These are phyloP conservation scores for Paramormyrops hopkinsi DNA, from an alignment of 2,797 vertebrate species.

Conservation along the genomic window DNA sequence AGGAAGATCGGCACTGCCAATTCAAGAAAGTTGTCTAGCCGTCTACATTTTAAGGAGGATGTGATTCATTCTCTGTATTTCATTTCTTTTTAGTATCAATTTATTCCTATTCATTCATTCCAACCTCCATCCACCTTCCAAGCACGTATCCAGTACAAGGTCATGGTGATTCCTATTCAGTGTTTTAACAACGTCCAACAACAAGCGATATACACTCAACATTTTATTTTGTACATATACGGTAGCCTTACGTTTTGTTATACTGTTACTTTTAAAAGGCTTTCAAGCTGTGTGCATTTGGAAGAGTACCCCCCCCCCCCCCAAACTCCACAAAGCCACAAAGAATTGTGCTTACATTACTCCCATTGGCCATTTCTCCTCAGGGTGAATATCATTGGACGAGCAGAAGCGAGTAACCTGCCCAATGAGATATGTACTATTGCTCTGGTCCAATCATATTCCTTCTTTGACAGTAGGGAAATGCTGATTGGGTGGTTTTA, in stretches of 20 bases:
- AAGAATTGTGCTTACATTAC: background rate
- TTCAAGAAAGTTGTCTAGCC: constrained; percentile 16
- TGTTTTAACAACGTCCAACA: background rate
- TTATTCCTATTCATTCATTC: background rate
- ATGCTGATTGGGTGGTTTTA: constrained; percentile 1
- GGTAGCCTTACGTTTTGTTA: background rate
- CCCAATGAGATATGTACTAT: background rate
- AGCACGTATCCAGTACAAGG: background rate
- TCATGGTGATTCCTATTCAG: background rate
- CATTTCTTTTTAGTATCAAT: background rate
- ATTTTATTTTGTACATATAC: background rate
- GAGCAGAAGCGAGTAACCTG: background rate
- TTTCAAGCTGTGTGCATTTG: background rate
- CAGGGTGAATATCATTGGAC: background rate
- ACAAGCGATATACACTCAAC: background rate
- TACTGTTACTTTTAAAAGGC: background rate
- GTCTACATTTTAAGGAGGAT: background rate
- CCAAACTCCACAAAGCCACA: background rate
- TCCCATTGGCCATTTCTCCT: background rate
- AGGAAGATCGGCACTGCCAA: constrained; percentile 49
- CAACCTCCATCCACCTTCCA: background rate
- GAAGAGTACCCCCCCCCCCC: background rate
- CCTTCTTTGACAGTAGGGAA: background rate
- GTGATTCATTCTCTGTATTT: background rate
- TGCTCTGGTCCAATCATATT: background rate